Base-by-base conservation (phyloP, 2,888 invertebrate genomes). In the Sympetrum striolatum region DNA sequence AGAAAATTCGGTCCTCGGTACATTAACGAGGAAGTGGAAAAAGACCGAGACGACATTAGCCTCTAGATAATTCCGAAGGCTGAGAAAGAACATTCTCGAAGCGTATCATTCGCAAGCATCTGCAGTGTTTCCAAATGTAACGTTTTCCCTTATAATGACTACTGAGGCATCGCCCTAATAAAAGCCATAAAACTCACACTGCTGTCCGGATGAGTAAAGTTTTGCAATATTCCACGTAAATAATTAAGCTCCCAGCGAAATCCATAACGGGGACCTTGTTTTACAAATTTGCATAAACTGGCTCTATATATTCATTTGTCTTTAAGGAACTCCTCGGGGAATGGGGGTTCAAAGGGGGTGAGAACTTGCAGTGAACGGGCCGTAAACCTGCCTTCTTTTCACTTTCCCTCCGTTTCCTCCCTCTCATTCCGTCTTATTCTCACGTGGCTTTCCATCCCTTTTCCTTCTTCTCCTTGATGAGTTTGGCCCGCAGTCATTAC, bases 271-370 rank as follows among this genome's bases (percentile, higher is more conserved):
- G 73, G 25, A 25, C 73, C 31, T 48, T 25, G 53, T 82, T 82
- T 82, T 82, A 58, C 53, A 53, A 31, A 82, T 82, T 82, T 58
- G 82, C 82, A 82, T 82, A 82, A 82, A 82, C 25, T 53, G 82
- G 82, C 31, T 82, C 82, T 58, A 82, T 82, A 53, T 82, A 82
- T 82, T 82, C 82, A 82, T 82, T 82, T 35, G 53, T 82, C 82
- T 82, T 82, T 31, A 82, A 82, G 82, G 82, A 82, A 82, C 31
- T 82, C 53, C 18, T 48, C 18, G 22, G 25, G 18, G 53, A 58
- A 14, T 4, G 53, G 53, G 31, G 31, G 48, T 12, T 18, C 31
- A 53, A 82, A 35, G 31, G 58, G 82, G 58, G 82, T 31, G 58
- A 35, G 82, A 25, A 73, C 31, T 31, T 73, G 73, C 73, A 73